Base-by-base conservation (phyloP, 2,797 vertebrate species). In the Parotocinclus haroldoi region DNA sequence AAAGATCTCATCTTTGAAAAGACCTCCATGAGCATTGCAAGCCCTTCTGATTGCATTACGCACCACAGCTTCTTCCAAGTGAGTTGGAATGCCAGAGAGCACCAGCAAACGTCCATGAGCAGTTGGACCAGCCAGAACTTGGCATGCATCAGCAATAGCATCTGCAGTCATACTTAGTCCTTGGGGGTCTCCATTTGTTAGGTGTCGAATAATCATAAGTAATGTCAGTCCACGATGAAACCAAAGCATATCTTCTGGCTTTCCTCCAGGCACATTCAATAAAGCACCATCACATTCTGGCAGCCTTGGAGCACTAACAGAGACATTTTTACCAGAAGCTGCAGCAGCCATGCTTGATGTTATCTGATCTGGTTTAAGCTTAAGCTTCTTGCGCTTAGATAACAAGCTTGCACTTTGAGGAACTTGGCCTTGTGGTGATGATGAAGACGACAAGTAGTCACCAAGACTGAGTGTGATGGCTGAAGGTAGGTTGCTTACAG, bases 231-330 rank as follows among this genome's bases (percentile, higher is more conserved):
- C 94, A 3, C 96, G 91, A 46, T 99, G 97, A 81, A 99, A 99
- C 97, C 97, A 99, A 10, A 99, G 74, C 95, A 98, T 98, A 78
- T 99, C 97, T 83, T 99, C 97, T 0, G 97, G 96, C 73, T 99
- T 99, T 79, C 96, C 91, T 0, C 93, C 95, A 0, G 92, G 92
- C 17, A 99, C 95, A 80, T 91, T 96, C 61, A 99, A 88, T 71
- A 96, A 72, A 0, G 94, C 66, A 0, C 93, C 71, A 27, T 98
- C 95, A 0, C 92, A 87, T 14, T 98, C 97, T 0, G 88, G 83
- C 0, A 91, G 56, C 9, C 91, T 89, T 1, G 92, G n/a, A n/a
- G n/a, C n/a, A n/a, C n/a, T n/a, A n/a, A n/a, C 78, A 0, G 88
- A 82, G 37, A 89, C 86, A 0, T 92, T 87, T 75, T 96, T 98